Evolutionary conservation across 2,113 vertebrate species (phyloP), one percentile per base, ranked within the genome.

Genomic region (Aptenodytes patagonicus): DNA sequence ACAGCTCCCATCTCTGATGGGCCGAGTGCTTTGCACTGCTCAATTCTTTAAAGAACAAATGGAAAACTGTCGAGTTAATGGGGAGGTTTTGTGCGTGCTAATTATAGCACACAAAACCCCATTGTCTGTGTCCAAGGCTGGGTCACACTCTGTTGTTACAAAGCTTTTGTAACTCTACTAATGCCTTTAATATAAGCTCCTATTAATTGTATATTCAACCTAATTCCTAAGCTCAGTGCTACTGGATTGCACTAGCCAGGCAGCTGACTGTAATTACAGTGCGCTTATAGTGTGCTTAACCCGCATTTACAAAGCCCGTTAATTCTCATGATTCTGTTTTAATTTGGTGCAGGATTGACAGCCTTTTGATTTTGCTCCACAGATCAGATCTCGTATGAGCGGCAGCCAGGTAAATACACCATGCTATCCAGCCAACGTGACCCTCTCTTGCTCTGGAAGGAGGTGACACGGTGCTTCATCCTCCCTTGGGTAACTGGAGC

Each of bases 191-290:
- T 97, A 96, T 97, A 98, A 98, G 89, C 97, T 97, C 80, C 96
- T 97, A 98, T 98, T 98, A 98, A 98, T 98, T 98, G 93, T 97
- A 92, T 90, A 87, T 95, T 95, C 97, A 97, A 93, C 95, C 93
- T 97, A 96, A 95, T 97, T 97, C 96, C 92, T 96, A 88, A 97
- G 66, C 89, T 96, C 89, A 88, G 51, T 69, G 83, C 92, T 90
- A 94, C 57, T 96, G 84, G 96, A 93, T 46, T 91, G 95, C 95
- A 61, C 86, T 77, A 92, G 89, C 91, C 97, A 75, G 85, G 97
- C 96, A 94, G 78, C 96, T 92, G 93, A 90, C 89, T 95, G 15
- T 96, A 98, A 98, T 98, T 98, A 98, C 95, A 97, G 79, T 34
- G 73, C 97, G 95, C 97, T 97, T 97, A 97, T 44, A 95, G 82